These are phyloP conservation scores for Tipula unca DNA, from an alignment of 2,888 invertebrate genomes.

Conservation along the genomic window DNA sequence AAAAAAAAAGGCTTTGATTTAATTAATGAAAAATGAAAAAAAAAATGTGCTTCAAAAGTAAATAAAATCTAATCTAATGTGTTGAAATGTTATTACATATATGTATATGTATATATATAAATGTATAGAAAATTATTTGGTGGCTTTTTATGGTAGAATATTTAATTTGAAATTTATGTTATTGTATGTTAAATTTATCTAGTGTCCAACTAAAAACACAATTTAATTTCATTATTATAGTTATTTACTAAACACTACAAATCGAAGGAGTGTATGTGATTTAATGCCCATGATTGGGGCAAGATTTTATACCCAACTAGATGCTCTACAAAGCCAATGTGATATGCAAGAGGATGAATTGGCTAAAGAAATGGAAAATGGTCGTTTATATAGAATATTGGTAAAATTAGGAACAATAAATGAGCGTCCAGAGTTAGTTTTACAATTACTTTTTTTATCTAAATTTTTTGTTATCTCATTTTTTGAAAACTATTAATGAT, in stretches of 20 bases:
- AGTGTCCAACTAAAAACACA: not conserved
- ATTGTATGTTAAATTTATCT: not conserved
- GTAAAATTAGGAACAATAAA: constrained; percentile 90
- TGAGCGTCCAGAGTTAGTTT: constrained; percentile 84
- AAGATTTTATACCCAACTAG: constrained; percentile 91
- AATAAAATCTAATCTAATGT: not conserved
- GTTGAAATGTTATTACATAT: not conserved
- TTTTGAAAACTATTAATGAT: constrained; percentile 1
- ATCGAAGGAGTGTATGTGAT: constrained; percentile 79
- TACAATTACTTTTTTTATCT: constrained; percentile 9
- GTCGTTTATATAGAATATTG: constrained; percentile 81
- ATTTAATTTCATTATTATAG: constrained; percentile 40
- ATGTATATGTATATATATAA: not conserved
- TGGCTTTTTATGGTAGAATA: not conserved
- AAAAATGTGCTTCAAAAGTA: not conserved
- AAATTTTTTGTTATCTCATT: constrained; percentile 23
- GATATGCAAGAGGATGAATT: constrained; percentile 88
- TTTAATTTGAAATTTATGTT: not conserved
- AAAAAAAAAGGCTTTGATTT: constrained; percentile 1
- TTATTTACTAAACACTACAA: constrained; percentile 62
- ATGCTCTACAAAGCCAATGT: constrained; percentile 76
- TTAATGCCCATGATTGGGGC: constrained; percentile 99
- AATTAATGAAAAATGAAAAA: not conserved
- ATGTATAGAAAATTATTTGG: not conserved
- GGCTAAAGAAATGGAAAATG: constrained; percentile 90